Conservation (phyloP, 2,113 vertebrate species). For the Lathamus discolor region DNA sequence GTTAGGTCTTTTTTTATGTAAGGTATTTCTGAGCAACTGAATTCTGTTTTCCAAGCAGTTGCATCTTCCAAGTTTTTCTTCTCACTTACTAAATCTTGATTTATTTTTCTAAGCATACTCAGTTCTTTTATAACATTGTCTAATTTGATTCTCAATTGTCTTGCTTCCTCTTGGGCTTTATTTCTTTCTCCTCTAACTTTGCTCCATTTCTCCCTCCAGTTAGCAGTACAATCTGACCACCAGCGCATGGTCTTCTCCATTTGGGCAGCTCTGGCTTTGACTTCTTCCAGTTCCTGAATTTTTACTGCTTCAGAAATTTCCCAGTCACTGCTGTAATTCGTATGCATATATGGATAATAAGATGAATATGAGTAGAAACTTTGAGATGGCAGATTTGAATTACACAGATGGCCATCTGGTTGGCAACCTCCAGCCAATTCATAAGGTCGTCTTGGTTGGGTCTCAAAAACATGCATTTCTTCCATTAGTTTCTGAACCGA, state of each 20-base stretch:
- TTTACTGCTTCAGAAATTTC: slow-evolving; percentile 67
- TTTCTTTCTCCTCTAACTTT: slow-evolving; percentile 76
- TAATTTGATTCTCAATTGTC: slow-evolving; percentile 59
- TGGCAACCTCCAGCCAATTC: neutral
- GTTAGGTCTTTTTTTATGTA: neutral
- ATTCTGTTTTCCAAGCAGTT: neutral
- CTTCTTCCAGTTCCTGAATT: slow-evolving; percentile 68
- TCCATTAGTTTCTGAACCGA: slow-evolving; percentile 47
- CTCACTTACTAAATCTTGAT: neutral
- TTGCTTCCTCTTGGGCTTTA: slow-evolving; percentile 71
- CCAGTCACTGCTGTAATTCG: slow-evolving; percentile 5
- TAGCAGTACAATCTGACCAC: slow-evolving; percentile 79
- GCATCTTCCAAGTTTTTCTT: neutral
- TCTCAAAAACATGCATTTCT: slow-evolving; percentile 3
- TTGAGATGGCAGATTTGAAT: neutral
- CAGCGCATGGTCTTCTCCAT: slow-evolving; percentile 83
- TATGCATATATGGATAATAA: neutral
- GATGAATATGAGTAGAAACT: neutral
- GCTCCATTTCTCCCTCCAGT: slow-evolving; percentile 79
- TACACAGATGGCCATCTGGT: neutral
- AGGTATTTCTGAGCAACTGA: neutral
- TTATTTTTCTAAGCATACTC: slow-evolving; percentile 59
- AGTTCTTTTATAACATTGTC: slow-evolving; percentile 66
- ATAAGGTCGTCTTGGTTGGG: neutral
- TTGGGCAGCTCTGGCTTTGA: slow-evolving; percentile 73